Base-by-base conservation (phyloP, 37 sponge, comb jelly and placozoan genomes). In the Ephydatia muelleri region DNA sequence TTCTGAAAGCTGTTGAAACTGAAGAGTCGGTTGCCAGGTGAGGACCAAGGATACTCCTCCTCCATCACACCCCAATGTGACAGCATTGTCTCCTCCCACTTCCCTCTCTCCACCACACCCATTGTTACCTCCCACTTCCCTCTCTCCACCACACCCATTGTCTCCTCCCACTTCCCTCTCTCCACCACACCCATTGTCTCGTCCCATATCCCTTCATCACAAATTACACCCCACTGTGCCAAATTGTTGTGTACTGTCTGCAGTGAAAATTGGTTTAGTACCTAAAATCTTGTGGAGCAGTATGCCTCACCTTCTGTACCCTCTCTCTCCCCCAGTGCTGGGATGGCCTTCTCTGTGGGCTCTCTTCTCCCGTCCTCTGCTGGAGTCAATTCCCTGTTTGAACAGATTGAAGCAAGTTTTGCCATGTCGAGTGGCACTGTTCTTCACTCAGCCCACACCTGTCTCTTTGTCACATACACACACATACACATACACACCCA, bases 1-100 rank as follows among this genome's bases (percentile, higher is more conserved):
- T 90, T 1, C 29, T 84, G 77, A 70, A 76, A 13, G 86, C 83
- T 2, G 73, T 87, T 27, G 92, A 92, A 23, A 80, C 34, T 66
- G 92, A 92, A 6, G 92, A 92, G 14, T 47, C 88, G 5, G 68
- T 76, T 31, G 27, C 39, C 11, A 88, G 81, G 88, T 81, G 33
- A 67, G 87, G 32, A 13, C 1, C 21, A 35, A 49, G 33, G 38
- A 49, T 2, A 29, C 75, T 23, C 36, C 25, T 5, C 75, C 36
- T 33, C 75, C 16, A 5, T 74, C 36, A 34, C 47, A 4, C 8
- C 47, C 4, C 47, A n/a, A n/a, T n/a, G n/a, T n/a, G n/a, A n/a
- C 47, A 43, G 6, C 47, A 43, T 43, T 8, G 8, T 8, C 47
- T 11, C 8, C 75, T 23, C 36, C 25, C 36, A n/a, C 75, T 34